These are phyloP conservation scores for Poecilia gillii DNA, from an alignment of 2,797 vertebrate species.

Conservation along the genomic window DNA sequence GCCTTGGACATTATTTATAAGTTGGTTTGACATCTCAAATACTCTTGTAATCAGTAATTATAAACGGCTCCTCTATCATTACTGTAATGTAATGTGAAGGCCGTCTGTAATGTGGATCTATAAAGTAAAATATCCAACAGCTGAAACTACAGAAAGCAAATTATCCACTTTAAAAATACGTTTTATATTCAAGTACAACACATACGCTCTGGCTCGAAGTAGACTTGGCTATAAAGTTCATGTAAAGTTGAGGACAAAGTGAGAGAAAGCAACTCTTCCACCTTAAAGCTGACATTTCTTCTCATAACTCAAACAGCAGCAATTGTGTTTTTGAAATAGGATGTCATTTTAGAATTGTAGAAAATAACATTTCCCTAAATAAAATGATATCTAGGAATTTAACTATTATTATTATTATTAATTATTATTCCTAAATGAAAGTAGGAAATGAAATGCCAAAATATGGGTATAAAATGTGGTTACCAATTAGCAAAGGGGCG, in stretches of 20 bases:
- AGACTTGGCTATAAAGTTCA: background rate
- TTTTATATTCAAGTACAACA: conserved; percentile 7
- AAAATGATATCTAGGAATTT: background rate
- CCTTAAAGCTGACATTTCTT: conserved; percentile 5
- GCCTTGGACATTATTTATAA: conserved; percentile 31
- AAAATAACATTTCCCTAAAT: background rate
- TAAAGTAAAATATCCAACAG: conserved; percentile 4
- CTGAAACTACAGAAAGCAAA: conserved; percentile 9
- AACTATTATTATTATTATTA: background rate
- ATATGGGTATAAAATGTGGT: background rate
- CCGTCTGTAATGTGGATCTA: background rate
- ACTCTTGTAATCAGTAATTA: conserved; percentile 13
- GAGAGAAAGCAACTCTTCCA: conserved; percentile 34
- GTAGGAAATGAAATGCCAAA: background rate
- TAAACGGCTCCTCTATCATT: conserved; percentile 10
- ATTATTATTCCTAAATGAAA: background rate
- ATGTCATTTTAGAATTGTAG: background rate
- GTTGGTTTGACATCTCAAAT: conserved; percentile 28
- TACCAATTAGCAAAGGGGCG: background rate
- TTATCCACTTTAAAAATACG: background rate
- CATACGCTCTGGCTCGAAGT: background rate
- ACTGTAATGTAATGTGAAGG: conserved; percentile 6
- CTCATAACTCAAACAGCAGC: too few relatives aligned
- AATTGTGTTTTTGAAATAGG: background rate
- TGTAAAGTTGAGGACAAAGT: background rate